Conservation (phyloP, 2,113 vertebrate species). For the Atrichornis clamosus region DNA sequence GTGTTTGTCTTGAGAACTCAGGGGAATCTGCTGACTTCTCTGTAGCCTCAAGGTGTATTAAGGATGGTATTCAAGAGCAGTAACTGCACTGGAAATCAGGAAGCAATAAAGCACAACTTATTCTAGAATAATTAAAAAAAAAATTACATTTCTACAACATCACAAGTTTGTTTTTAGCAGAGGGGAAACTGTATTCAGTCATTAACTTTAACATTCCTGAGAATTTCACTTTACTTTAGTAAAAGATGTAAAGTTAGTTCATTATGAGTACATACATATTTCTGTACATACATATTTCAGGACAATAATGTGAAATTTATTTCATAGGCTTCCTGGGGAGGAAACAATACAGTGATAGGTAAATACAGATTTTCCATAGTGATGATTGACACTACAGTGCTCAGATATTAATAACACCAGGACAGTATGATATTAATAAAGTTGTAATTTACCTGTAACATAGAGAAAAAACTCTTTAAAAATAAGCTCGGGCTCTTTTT, state of each 20-base stretch:
- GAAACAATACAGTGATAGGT: not conserved
- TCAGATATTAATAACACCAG: not conserved
- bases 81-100: not conserved
- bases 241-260: not conserved
- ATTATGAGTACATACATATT: not conserved
- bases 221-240: not conserved
- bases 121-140: too few species aligned
- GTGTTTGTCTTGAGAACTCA: slow-evolving; percentile 34
- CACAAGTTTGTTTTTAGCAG: not conserved
- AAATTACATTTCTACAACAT: not conserved
- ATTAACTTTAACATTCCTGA: not conserved
- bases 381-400: not conserved
- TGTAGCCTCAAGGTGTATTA: slow-evolving; percentile 12
- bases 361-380: not conserved
- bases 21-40: slow-evolving; percentile 15
- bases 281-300: not conserved
- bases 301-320: not conserved
- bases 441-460: not conserved
- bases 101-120: not conserved
- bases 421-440: not conserved
- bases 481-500: not conserved
- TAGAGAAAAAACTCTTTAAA: not conserved
- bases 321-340: not conserved
- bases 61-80: not conserved
- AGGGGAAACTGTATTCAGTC: not conserved